A percentile compares a stretch with the other conserved stretches of the same genome.
Conservation (phyloP, 2,888 invertebrate genomes). For the Orchesella flavescens region DNA sequence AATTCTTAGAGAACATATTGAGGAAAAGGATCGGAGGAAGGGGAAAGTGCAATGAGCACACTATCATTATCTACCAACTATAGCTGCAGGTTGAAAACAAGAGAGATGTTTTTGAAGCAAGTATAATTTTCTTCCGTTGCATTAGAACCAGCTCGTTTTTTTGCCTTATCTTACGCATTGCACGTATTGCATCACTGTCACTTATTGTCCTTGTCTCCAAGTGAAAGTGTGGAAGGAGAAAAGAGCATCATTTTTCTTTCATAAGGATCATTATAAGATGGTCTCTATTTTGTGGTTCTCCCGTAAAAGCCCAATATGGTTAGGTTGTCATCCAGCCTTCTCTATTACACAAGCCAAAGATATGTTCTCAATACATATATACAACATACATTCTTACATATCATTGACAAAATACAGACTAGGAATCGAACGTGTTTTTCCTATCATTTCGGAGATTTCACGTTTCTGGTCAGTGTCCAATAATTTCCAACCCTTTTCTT, state of each 20-base stretch:
- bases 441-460: conserved; percentile 4
- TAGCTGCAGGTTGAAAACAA: background rate
- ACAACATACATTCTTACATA: no score
- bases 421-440: background rate
- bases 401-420: no score
- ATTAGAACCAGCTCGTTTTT: no score
- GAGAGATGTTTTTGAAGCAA: no score
- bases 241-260: conserved; percentile 23
- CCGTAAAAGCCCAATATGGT: background rate
- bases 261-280: background rate
- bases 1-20: conserved; percentile 15
- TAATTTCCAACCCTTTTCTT: conserved; percentile 28
- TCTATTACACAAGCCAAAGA: no score
- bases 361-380: no score
- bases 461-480: conserved; percentile 22
- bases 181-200: conserved; percentile 20
- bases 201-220: conserved; percentile 41
- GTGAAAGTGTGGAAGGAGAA: conserved; percentile 30
- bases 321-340: no score
- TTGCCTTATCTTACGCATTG: background rate
- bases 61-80: conserved; percentile 3
- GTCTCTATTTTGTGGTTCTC: background rate
- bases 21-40: conserved; percentile 1
- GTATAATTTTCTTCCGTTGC: no score
- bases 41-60: conserved; percentile 26